phyloP scores from a whole-genome alignment of 2,888 invertebrate genomes.

The Ernsta delagoae region DNA sequence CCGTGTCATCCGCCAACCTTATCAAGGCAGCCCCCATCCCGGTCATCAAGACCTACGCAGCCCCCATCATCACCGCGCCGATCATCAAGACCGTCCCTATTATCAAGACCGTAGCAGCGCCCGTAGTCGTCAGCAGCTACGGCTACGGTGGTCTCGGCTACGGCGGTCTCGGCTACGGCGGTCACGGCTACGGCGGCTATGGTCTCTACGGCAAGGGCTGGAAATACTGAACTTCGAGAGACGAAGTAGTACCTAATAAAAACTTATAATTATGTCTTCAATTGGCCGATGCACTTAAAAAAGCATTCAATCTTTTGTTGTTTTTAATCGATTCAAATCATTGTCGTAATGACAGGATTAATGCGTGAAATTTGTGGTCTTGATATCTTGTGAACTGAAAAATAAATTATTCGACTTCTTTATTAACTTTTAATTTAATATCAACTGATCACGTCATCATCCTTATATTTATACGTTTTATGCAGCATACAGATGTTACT shows the following conservation, averaged over 20 bases:
- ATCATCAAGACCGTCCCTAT: conserved; percentile 58
- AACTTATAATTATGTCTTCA: conserved; percentile 38
- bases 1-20: too few species aligned
- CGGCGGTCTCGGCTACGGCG: conserved; percentile 46
- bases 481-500: too few species aligned
- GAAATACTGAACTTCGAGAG: conserved; percentile 38
- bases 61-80: too few species aligned
- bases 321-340: not conserved
- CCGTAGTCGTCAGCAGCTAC: conserved; percentile 16
- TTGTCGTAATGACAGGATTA: not conserved
- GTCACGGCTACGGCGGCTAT: conserved; percentile 42
- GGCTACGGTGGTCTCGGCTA: conserved; percentile 38
- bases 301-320: conserved; percentile 10
- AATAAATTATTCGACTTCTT: too few species aligned
- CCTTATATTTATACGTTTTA: too few species aligned
- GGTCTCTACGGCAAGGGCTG: conserved; percentile 40
- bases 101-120: conserved; percentile 49
- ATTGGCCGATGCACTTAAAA: conserved; percentile 47
- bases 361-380: not conserved
- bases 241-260: conserved; percentile 44
- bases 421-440: too few species aligned
- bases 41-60: conserved; percentile 58
- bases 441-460: too few species aligned
- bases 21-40: too few species aligned
- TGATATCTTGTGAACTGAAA: not conserved